Base-by-base conservation (phyloP, 2,888 invertebrate species). In the Cataglyphis livida region DNA sequence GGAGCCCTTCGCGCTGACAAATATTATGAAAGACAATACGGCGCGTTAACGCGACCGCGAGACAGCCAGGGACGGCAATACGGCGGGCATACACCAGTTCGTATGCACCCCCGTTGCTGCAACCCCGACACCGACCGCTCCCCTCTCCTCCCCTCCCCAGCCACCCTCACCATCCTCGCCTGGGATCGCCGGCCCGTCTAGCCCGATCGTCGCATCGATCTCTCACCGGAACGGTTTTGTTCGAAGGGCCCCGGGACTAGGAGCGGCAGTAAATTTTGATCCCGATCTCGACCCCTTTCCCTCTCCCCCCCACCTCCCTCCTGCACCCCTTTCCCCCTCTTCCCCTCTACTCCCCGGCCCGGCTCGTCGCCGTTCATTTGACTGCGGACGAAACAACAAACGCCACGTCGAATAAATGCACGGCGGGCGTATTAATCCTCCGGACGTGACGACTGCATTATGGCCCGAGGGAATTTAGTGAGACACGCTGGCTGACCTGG, bases 171-270 rank as follows among this genome's bases (percentile, higher is more conserved):
- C n/a, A 25, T 32, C 21, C 78, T 68, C 18, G 48, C 48, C 48
- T 21, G 59, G 68, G 57, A 78, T 70, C 41, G 32, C 57, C 12
- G 32, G 18, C 12, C 38, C 38, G 66, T 76, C 70, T 70, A 70
- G 70, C 59, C 59, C 59, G 78, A 78, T 78, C 78, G 78, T 78
- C 78, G 78, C 78, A 78, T 78, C 78, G 78, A 78, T 78, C 78
- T 78, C 78, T 21, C 75, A 81, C 83, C 85, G 78, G 82, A 88
- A 85, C 82, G 88, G 88, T 88, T 88, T 88, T 88, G 81, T 88
- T 88, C 82, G 87, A 71, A 61, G 81, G 87, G 82, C 32, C 38
- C 64, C 41, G 82, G 82, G 62, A 59, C 82, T 62, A 84, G 81
- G 7, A 81, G 25, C 81, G 79, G 84, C 74, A 84, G 86, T 88